A percentile compares a stretch with the other conserved stretches of the same genome.
Evolutionary conservation across 2,797 vertebrate species (phyloP).

Genomic region (Poeciliopsis infans): DNA sequence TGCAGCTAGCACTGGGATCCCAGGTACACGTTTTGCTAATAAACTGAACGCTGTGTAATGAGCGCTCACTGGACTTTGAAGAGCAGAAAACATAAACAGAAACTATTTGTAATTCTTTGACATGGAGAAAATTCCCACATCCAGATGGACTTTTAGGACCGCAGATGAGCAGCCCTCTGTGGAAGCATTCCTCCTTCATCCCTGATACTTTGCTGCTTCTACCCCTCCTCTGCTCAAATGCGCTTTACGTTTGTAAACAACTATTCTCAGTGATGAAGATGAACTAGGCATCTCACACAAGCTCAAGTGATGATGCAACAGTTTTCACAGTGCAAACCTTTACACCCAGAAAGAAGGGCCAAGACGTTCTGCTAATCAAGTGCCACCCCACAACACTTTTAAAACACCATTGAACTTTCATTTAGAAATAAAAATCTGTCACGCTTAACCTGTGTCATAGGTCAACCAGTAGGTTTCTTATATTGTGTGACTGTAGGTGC

Average conservation of each 20-base stretch:
- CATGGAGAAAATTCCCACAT: background rate
- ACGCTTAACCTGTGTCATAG: too few relatives aligned
- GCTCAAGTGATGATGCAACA: too few relatives aligned
- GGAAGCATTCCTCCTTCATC: background rate
- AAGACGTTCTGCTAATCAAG: too few relatives aligned
- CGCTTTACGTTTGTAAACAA: background rate
- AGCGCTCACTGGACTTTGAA: background rate
- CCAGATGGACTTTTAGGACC: background rate
- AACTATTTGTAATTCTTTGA: background rate
- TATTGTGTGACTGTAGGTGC: too few relatives aligned
- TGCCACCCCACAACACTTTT: too few relatives aligned
- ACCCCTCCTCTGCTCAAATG: background rate
- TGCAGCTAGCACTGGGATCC: background rate
- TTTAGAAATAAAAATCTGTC: too few relatives aligned
- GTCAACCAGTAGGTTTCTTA: too few relatives aligned
- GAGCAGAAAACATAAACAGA: background rate
- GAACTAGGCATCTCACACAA: background rate
- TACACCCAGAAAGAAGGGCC: too few relatives aligned
- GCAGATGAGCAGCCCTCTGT: background rate
- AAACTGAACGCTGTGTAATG: background rate
- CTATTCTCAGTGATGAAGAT: background rate
- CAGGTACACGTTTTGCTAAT: background rate
- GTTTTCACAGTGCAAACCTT: too few relatives aligned
- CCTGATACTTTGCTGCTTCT: background rate
- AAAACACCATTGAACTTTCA: too few relatives aligned